These are phyloP conservation scores for Aricia agestis DNA, from an alignment of 1,140 invertebrate genomes.

Conservation along the genomic window DNA sequence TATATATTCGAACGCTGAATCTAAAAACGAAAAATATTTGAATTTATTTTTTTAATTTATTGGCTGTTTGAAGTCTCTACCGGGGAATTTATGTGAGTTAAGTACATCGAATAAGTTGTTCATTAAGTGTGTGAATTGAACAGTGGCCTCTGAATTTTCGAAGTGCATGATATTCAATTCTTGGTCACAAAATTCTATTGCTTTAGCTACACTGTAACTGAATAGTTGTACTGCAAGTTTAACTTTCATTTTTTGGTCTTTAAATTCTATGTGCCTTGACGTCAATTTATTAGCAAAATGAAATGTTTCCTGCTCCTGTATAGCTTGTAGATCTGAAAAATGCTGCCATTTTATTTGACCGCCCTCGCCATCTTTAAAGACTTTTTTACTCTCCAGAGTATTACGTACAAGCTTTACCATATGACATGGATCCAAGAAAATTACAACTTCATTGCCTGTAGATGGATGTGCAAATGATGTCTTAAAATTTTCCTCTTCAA, in stretches of 20 bases:
- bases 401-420: slow-evolving; percentile 58
- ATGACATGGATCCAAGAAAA: slow-evolving; percentile 54
- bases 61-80: no score
- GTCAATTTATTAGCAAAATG: slow-evolving; percentile 28
- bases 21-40: no score
- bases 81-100: no score
- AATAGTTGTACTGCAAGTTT: slow-evolving; percentile 30
- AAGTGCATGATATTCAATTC: no score
- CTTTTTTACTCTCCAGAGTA: slow-evolving; percentile 35
- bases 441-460: slow-evolving; percentile 33
- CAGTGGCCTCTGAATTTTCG: no score
- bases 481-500: slow-evolving; percentile 28
- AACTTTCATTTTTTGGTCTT: slow-evolving; percentile 31
- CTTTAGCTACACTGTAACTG: slow-evolving; percentile 28
- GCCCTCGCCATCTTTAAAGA: slow-evolving; percentile 21
- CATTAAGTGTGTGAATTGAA: no score
- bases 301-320: slow-evolving; percentile 25
- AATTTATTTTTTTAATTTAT: no score
- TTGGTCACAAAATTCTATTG: slow-evolving; percentile 12
- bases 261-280: slow-evolving; percentile 24
- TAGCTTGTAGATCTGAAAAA: slow-evolving; percentile 10
- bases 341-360: slow-evolving; percentile 15
- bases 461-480: slow-evolving; percentile 46
- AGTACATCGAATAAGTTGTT: no score
- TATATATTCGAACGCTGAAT: no score